Evolutionary conservation across 2,888 invertebrate species (phyloP).

Genomic region (Cheiracanthium punctorium): DNA sequence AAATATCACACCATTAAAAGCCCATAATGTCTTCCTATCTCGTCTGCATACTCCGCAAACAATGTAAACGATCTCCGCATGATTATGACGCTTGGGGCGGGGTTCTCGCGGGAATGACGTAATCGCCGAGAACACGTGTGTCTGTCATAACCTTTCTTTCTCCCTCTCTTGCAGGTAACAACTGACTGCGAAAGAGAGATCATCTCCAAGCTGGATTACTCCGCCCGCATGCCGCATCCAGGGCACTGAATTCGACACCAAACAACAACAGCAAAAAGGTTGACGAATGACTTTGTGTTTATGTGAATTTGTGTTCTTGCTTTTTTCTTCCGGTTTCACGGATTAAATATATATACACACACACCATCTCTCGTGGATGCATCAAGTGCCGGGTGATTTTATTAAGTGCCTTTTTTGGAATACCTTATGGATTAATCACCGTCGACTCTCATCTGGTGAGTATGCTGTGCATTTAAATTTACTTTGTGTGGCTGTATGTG

Average conservation of each 20-base stretch:
- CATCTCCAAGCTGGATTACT: not conserved
- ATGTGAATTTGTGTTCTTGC: not conserved
- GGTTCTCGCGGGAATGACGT: not conserved
- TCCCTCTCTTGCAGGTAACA: slow-evolving; percentile 48
- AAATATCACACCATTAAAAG: too few relatives aligned
- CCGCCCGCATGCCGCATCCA: not conserved
- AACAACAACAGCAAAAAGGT: too few relatives aligned
- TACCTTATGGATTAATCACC: not conserved
- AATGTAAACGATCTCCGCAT: not conserved
- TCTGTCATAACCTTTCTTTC: slow-evolving; percentile 40
- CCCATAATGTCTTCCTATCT: not conserved
- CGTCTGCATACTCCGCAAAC: not conserved
- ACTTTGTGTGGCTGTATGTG: too few relatives aligned
- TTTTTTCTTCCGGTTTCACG: not conserved
- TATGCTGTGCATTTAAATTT: too few relatives aligned
- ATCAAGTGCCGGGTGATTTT: not conserved
- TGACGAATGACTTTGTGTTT: not conserved
- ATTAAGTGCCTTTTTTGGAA: slow-evolving; percentile 8
- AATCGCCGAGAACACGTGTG: slow-evolving; percentile 43
- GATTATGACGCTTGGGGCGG: slow-evolving; percentile 1
- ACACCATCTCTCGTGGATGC: not conserved
- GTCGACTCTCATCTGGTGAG: not conserved
- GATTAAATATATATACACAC: not conserved
- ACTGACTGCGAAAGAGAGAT: slow-evolving; percentile 41
- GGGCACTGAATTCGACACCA: not conserved